Percentiles rank a stretch among this genome's conserved stretches.
Evolutionary conservation across 1,140 invertebrate species (phyloP).

Genomic region (Arion vulgaris): DNA sequence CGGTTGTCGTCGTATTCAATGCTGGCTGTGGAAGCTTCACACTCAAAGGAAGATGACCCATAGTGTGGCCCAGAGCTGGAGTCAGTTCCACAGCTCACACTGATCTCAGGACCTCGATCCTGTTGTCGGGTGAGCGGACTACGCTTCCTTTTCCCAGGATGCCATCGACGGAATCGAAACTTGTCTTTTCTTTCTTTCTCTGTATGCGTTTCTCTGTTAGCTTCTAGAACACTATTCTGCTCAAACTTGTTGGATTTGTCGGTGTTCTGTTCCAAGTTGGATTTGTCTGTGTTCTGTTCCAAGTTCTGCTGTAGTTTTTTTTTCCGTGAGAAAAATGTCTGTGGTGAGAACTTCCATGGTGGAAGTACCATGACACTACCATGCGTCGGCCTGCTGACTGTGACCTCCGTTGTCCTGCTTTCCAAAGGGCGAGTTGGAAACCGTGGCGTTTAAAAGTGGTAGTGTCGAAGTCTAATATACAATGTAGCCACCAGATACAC

Average conservation of each 20-base stretch:
- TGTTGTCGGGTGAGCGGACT: conserved; percentile 1
- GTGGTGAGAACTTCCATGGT: conserved; percentile 35
- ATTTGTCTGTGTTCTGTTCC: background rate
- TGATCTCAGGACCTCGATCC: background rate
- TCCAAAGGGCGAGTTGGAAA: background rate
- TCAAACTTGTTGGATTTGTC: background rate
- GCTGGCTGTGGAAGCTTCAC: conserved; percentile 7
- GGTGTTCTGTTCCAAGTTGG: background rate
- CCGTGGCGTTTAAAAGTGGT: background rate
- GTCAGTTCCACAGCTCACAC: background rate
- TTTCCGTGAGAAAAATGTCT: conserved; percentile 27
- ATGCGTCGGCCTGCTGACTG: background rate
- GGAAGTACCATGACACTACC: conserved; percentile 30
- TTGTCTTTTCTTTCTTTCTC: conserved; percentile 12
- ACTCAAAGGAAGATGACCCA: conserved; percentile 15
- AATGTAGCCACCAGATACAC: too few relatives aligned
- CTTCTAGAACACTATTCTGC: background rate
- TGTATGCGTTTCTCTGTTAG: background rate
- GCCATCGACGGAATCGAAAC: conserved; percentile 9
- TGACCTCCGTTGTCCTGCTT: conserved; percentile 17
- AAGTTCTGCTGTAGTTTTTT: background rate
- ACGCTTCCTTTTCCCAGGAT: conserved; percentile 7
- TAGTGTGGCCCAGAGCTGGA: conserved; percentile 13
- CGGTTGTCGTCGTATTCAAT: conserved; percentile 11
- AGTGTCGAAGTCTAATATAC: too few relatives aligned